Evolutionary conservation across 2,113 vertebrate genomes (phyloP).

Genomic region (Myocastor coypus): DNA sequence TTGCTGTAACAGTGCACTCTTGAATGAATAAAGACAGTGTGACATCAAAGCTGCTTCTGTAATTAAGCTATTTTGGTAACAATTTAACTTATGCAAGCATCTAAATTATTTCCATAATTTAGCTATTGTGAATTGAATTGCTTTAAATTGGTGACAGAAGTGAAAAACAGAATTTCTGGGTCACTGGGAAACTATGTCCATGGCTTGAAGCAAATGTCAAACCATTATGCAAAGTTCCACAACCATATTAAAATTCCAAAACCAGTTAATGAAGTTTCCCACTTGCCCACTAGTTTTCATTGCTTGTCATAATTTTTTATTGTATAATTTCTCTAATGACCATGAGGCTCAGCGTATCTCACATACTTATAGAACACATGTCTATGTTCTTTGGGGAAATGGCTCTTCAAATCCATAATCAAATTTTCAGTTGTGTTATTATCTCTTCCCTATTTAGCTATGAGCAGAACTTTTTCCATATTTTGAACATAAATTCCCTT

Average conservation of each 20-base stretch:
- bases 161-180: background rate
- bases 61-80: background rate
- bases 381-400: background rate
- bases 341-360: no score
- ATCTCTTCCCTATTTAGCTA: background rate
- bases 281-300: background rate
- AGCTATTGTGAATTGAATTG: background rate
- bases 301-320: background rate
- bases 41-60: background rate
- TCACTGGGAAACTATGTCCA: background rate
- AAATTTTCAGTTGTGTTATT: background rate
- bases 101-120: background rate
- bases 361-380: background rate
- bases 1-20: background rate
- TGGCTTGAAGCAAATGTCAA: background rate
- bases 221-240: background rate
- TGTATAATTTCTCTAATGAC: background rate
- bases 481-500: background rate
- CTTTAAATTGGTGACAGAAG: background rate
- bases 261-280: background rate
- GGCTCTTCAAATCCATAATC: background rate
- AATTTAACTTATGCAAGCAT: background rate
- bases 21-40: background rate
- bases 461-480: background rate
- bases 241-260: background rate